Evolutionary conservation across 2,888 invertebrate genomes (phyloP).

Genomic region (Hypercompe scribonia): DNA sequence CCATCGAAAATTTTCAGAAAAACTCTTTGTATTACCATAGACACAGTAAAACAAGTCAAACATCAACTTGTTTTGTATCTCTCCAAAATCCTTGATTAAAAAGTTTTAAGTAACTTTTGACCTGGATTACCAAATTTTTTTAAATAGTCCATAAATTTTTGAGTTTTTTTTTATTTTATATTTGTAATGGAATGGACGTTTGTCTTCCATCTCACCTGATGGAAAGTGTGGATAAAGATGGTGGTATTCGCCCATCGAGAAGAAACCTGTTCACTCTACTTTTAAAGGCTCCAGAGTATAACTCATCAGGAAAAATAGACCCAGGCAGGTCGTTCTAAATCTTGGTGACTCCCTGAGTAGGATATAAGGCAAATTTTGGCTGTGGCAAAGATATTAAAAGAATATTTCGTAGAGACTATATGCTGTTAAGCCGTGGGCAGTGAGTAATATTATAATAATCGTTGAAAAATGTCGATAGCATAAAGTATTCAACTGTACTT

Average conservation of each 20-base stretch:
- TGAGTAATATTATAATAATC: background rate
- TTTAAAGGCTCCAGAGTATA: too few relatives aligned
- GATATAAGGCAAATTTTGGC: background rate
- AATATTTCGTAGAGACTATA: background rate
- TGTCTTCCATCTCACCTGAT: too few relatives aligned
- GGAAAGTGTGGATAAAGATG: too few relatives aligned
- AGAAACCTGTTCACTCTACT: too few relatives aligned
- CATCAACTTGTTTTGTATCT: background rate
- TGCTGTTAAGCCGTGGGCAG: background rate
- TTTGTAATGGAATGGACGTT: too few relatives aligned
- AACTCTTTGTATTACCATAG: background rate
- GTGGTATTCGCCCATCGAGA: too few relatives aligned
- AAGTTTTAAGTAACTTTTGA: background rate
- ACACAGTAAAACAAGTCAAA: background rate
- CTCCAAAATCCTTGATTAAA: background rate
- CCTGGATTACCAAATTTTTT: background rate
- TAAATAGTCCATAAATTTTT: background rate
- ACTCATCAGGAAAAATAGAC: too few relatives aligned
- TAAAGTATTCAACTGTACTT: background rate
- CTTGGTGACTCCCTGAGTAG: too few relatives aligned
- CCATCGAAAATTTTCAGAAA: background rate
- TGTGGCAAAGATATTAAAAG: background rate
- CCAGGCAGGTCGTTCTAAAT: too few relatives aligned
- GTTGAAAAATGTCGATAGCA: background rate
- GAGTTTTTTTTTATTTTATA: too few relatives aligned